A percentile compares a stretch with the other conserved stretches of the same genome.
Conservation (phyloP, 2,113 vertebrate species). For the Dicentrarchus labrax region DNA sequence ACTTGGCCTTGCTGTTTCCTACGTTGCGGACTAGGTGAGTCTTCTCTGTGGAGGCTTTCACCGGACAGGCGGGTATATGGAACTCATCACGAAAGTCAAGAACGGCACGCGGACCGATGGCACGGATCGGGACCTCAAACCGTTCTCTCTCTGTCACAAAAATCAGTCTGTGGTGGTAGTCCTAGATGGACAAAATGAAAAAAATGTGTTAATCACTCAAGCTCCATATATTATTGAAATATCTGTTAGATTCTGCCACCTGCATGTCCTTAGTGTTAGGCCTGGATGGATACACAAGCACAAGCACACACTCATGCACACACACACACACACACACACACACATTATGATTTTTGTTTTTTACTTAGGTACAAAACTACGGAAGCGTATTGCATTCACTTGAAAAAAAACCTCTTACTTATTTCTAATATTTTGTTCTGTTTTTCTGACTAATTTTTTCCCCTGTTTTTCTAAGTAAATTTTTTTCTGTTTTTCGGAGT, state of each 20-base stretch:
- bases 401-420: no score
- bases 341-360: no score
- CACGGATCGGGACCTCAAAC: slow-evolving; percentile 87
- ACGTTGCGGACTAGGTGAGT: slow-evolving; percentile 87
- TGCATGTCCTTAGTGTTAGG: not conserved
- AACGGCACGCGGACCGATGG: slow-evolving; percentile 85
- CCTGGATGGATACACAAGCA: not conserved
- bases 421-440: no score
- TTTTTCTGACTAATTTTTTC: no score
- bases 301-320: no score
- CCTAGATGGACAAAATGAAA: slow-evolving; percentile 75
- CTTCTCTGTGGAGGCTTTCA: slow-evolving; percentile 87
- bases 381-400: no score
- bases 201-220: not conserved
- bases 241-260: not conserved
- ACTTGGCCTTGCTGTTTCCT: slow-evolving; percentile 85
- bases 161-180: slow-evolving; percentile 87
- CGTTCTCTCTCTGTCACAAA: slow-evolving; percentile 88
- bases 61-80: slow-evolving; percentile 84
- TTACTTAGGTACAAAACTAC: no score
- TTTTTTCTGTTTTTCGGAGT: no score
- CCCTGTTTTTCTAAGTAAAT: no score
- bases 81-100: slow-evolving; percentile 90
- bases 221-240: not conserved
- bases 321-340: no score